phyloP scores from a whole-genome alignment of 2,888 invertebrate species.

The Oegoconia quadripuncta region DNA sequence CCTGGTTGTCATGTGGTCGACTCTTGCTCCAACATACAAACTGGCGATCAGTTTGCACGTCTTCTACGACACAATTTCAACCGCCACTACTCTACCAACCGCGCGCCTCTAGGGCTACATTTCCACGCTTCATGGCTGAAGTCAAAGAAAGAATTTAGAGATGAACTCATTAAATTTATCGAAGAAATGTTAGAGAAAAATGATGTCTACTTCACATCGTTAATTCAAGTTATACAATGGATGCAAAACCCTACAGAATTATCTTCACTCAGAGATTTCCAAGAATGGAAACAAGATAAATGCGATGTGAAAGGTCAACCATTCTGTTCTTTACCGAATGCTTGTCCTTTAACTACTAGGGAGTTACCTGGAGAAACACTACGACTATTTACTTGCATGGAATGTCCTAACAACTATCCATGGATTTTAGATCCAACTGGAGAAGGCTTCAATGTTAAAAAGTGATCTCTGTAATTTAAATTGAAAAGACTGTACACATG shows the following conservation, averaged over 20 bases:
- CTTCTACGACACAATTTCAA: constrained; percentile 96
- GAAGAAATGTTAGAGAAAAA: constrained; percentile 94
- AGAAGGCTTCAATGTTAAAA: constrained; percentile 92
- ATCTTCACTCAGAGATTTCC: constrained; percentile 92
- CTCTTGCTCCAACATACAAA: constrained; percentile 95
- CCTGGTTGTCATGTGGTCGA: constrained; percentile 97
- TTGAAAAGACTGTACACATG: constrained; percentile 76
- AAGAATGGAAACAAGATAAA: constrained; percentile 95
- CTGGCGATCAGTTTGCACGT: constrained; percentile 93
- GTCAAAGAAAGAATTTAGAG: constrained; percentile 95
- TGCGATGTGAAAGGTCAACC: constrained; percentile 97
- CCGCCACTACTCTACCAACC: constrained; percentile 94
- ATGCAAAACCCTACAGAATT: constrained; percentile 96
- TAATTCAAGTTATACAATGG: constrained; percentile 95
- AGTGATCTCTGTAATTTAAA: constrained; percentile 80
- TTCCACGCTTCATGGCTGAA: constrained; percentile 98
- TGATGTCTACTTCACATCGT: constrained; percentile 95
- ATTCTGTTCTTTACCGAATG: constrained; percentile 94
- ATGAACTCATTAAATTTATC: constrained; percentile 94
- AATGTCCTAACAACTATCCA: constrained; percentile 96
- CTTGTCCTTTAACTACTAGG: constrained; percentile 92
- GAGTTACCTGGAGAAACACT: constrained; percentile 95
- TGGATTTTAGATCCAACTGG: constrained; percentile 97
- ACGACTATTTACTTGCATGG: constrained; percentile 96
- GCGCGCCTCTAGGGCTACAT: constrained; percentile 94